phyloP scores from a whole-genome alignment of 2,797 vertebrate genomes.

The Sebastes nivosus region DNA sequence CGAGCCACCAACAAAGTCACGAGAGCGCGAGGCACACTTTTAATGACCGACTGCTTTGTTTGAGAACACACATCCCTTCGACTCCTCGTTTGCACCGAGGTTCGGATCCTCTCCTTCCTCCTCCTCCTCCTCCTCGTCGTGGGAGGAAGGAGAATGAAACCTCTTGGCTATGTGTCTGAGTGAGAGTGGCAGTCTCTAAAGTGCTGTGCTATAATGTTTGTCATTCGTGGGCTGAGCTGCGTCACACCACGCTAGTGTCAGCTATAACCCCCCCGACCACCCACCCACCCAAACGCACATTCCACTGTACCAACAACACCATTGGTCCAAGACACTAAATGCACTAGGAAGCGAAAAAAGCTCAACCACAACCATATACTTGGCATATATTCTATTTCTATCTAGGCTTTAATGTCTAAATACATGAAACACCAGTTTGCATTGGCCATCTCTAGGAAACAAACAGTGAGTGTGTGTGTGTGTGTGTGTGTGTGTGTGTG shows the following conservation, averaged over 20 bases:
- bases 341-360: conserved; percentile 76
- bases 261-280: conserved; percentile 20
- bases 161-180: conserved; percentile 65
- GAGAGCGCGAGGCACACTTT: conserved; percentile 65
- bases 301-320: conserved; percentile 68
- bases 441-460: conserved; percentile 19
- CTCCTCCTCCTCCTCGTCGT: not conserved
- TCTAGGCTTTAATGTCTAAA: conserved; percentile 54
- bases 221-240: conserved; percentile 70
- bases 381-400: conserved; percentile 82
- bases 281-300: conserved; percentile 38
- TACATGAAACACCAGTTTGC: conserved; percentile 51
- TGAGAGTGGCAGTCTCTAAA: conserved; percentile 82
- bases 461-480: conserved; percentile 22
- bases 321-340: conserved; percentile 85
- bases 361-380: conserved; percentile 83
- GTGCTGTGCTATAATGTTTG: conserved; percentile 82
- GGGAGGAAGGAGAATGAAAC: conserved; percentile 29
- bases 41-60: conserved; percentile 47
- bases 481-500: conserved; percentile 14
- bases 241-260: conserved; percentile 68
- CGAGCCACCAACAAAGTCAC: conserved; percentile 44
- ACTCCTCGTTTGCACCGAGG: conserved; percentile 41
- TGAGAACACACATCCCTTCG: conserved; percentile 49
- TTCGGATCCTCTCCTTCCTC: conserved; percentile 26